Percentiles rank a stretch among this genome's conserved stretches.
phyloP scores from a whole-genome alignment of 2,888 invertebrate genomes.

The Epinotia nisella region DNA sequence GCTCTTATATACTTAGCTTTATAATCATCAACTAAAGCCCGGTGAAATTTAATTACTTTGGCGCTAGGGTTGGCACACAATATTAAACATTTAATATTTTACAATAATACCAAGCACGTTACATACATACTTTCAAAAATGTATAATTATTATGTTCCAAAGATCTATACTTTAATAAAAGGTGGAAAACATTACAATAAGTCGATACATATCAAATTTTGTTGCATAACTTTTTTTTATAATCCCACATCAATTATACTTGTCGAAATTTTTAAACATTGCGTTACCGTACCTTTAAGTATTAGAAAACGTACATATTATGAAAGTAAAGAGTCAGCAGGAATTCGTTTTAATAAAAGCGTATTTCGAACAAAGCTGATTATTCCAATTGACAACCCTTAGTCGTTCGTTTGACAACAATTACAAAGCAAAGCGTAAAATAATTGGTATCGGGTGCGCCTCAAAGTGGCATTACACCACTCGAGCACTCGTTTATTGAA shows the following conservation, averaged over 20 bases:
- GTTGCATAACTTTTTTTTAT: background rate
- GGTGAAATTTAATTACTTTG: constrained; percentile 23
- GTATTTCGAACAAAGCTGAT: background rate
- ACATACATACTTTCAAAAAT: too few species aligned
- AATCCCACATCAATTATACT: background rate
- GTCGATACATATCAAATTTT: background rate
- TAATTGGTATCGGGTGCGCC: constrained; percentile 18
- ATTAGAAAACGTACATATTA: background rate
- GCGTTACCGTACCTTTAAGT: too few species aligned
- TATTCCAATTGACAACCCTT: constrained; percentile 6
- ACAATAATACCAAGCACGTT: background rate
- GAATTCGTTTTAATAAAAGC: background rate
- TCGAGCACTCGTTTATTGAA: background rate
- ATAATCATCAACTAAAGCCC: constrained; percentile 12
- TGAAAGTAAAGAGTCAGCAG: background rate
- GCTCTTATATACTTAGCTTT: constrained; percentile 16
- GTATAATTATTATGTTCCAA: too few species aligned
- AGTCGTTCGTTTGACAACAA: constrained; percentile 19
- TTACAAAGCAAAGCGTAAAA: constrained; percentile 27
- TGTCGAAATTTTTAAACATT: too few species aligned
- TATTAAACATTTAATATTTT: constrained; percentile 1
- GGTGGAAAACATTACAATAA: too few species aligned
- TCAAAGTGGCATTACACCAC: constrained; percentile 4
- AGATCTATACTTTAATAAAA: too few species aligned
- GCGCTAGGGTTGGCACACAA: constrained; percentile 11